Conservation (phyloP, 2,888 invertebrate species). For the Eledona agricola region DNA sequence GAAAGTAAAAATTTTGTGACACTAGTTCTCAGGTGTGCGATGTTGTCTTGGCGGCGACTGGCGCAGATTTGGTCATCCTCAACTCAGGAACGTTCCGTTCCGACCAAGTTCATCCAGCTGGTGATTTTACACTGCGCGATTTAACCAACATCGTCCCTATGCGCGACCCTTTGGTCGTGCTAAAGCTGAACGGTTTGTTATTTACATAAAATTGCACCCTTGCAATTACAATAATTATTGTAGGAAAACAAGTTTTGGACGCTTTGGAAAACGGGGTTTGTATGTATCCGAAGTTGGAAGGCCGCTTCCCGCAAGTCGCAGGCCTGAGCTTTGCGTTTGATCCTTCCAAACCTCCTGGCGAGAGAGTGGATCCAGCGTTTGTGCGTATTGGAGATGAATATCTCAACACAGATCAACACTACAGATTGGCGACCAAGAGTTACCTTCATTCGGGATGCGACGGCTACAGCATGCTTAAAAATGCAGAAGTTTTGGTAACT, state of each 20-base stretch:
- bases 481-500: slow-evolving; percentile 77
- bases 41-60: slow-evolving; percentile 83
- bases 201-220: not conserved
- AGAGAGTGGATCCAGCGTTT: slow-evolving; percentile 74
- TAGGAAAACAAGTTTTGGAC: slow-evolving; percentile 72
- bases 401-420: slow-evolving; percentile 74
- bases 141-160: slow-evolving; percentile 85
- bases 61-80: slow-evolving; percentile 84
- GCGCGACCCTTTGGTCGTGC: slow-evolving; percentile 82
- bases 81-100: slow-evolving; percentile 89
- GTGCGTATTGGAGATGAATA: slow-evolving; percentile 89
- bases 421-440: slow-evolving; percentile 82
- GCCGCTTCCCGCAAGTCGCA: slow-evolving; percentile 87
- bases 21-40: slow-evolving; percentile 71
- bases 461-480: slow-evolving; percentile 82
- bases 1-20: slow-evolving; percentile 8
- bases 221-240: slow-evolving; percentile 25
- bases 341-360: slow-evolving; percentile 73
- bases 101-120: slow-evolving; percentile 82
- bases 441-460: slow-evolving; percentile 85
- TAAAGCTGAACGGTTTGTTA: slow-evolving; percentile 65
- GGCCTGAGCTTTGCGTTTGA: slow-evolving; percentile 82
- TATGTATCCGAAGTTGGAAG: slow-evolving; percentile 87
- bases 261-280: slow-evolving; percentile 86
- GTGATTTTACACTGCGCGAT: slow-evolving; percentile 86